Percentiles rank a stretch among this genome's conserved stretches.
These are phyloP conservation scores for Lethenteron camtschaticum DNA, from an alignment of 2,113 vertebrate species.

Conservation along the genomic window DNA sequence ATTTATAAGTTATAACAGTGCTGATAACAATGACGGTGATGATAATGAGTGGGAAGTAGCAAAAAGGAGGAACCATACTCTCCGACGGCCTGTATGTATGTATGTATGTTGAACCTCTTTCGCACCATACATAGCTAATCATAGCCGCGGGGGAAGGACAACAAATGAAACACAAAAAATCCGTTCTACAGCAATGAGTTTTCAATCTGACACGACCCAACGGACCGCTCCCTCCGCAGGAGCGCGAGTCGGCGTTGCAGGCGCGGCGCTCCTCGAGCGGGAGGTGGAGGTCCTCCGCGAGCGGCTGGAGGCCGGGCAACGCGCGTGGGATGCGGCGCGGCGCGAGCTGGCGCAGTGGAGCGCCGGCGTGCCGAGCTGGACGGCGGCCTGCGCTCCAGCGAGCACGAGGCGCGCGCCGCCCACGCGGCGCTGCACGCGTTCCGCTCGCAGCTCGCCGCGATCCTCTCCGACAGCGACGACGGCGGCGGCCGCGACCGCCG, in stretches of 20 bases:
- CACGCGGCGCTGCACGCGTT: conserved; percentile 22
- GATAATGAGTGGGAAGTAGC: too few relatives aligned
- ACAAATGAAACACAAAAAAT: background rate
- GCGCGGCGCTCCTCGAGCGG: conserved; percentile 26
- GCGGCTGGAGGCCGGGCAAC: conserved; percentile 27
- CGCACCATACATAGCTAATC: background rate
- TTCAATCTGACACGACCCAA: too few relatives aligned
- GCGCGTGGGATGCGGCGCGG: conserved; percentile 25
- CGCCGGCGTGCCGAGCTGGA: conserved; percentile 28
- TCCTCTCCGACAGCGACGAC: conserved; percentile 16
- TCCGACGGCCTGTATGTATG: too few relatives aligned
- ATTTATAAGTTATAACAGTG: too few relatives aligned
- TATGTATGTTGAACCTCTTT: background rate
- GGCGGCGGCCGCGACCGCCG: too few relatives aligned
- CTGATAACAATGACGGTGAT: too few relatives aligned
- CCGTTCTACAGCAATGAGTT: background rate
- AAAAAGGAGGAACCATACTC: too few relatives aligned
- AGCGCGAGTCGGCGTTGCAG: conserved; percentile 23
- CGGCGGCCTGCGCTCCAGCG: conserved; percentile 20
- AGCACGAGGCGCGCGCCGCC: conserved; percentile 19
- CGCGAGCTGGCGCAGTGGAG: conserved; percentile 26
- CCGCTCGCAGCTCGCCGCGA: conserved; percentile 23
- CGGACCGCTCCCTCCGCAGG: conserved; percentile 22
- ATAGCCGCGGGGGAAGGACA: background rate
- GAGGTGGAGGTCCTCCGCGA: conserved; percentile 30